Conservation (phyloP, 2,888 invertebrate species). For the Druceiella hillmani region DNA sequence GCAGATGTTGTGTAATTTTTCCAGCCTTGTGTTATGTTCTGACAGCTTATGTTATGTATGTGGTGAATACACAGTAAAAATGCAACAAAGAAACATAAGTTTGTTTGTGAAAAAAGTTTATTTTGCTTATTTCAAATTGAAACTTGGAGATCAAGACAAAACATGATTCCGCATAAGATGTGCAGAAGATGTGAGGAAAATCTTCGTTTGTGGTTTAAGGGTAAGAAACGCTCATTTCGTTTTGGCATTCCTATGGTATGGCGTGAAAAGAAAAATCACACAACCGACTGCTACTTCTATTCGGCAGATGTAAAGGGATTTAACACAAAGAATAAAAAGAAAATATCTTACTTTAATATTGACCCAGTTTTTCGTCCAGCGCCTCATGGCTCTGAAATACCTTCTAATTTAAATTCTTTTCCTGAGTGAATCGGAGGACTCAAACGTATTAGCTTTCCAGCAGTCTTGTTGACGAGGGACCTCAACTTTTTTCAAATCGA, state of each 20-base stretch:
- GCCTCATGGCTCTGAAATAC: too few relatives aligned
- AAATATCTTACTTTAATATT: too few relatives aligned
- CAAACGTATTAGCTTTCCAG: too few relatives aligned
- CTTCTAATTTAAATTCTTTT: too few relatives aligned
- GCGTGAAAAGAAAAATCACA: constrained; percentile 28
- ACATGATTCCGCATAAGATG: constrained; percentile 22
- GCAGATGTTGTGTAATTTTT: too few relatives aligned
- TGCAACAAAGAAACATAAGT: background rate
- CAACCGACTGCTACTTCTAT: constrained; percentile 29
- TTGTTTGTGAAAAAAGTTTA: constrained; percentile 12
- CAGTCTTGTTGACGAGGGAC: too few relatives aligned
- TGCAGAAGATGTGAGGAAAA: constrained; percentile 19
- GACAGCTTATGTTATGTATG: constrained; percentile 7
- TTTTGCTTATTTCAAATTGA: constrained; percentile 26
- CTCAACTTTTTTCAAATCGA: too few relatives aligned
- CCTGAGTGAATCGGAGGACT: too few relatives aligned
- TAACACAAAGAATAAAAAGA: constrained; percentile 11
- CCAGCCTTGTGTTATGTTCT: too few relatives aligned
- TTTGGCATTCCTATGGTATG: constrained; percentile 27
- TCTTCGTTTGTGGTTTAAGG: constrained; percentile 16
- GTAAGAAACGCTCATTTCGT: constrained; percentile 18
- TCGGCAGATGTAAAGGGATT: constrained; percentile 9
- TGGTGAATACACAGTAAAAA: constrained; percentile 1
- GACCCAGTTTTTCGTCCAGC: too few relatives aligned
- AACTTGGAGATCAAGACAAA: constrained; percentile 23